phyloP scores from a whole-genome alignment of 2,113 vertebrate genomes.

The Archocentrus centrarchus region DNA sequence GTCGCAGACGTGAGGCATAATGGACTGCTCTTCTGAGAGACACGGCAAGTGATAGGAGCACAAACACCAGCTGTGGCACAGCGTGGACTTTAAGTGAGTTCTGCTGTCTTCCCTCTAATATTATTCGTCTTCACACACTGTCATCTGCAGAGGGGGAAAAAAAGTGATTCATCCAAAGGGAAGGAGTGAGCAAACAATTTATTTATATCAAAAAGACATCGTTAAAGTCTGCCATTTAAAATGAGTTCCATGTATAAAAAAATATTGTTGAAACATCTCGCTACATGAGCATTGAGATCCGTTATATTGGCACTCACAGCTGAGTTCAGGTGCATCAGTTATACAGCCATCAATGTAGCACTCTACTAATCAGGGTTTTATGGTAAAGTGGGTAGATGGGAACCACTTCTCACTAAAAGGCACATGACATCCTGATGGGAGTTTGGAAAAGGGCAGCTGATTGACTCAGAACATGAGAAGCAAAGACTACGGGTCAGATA shows the following conservation, averaged over 20 bases:
- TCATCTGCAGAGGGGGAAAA: background rate
- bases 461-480: background rate
- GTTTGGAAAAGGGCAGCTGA: background rate
- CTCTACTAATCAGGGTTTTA: background rate
- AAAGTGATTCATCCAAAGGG: background rate
- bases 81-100: background rate
- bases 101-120: background rate
- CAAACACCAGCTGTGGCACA: constrained; percentile 15
- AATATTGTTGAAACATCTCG: background rate
- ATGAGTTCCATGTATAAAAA: background rate
- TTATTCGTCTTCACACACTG: background rate
- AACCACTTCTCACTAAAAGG: background rate
- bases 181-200: background rate
- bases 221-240: background rate
- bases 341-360: background rate
- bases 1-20: background rate
- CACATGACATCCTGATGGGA: background rate
- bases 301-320: background rate
- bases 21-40: constrained; percentile 14
- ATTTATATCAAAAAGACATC: background rate
- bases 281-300: background rate
- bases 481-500: background rate
- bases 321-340: background rate
- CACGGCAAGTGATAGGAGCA: background rate
- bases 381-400: background rate